Percentiles rank a stretch among this genome's conserved stretches.
phyloP scores from a whole-genome alignment of 2,888 invertebrate species.

The Villa cingulata region DNA sequence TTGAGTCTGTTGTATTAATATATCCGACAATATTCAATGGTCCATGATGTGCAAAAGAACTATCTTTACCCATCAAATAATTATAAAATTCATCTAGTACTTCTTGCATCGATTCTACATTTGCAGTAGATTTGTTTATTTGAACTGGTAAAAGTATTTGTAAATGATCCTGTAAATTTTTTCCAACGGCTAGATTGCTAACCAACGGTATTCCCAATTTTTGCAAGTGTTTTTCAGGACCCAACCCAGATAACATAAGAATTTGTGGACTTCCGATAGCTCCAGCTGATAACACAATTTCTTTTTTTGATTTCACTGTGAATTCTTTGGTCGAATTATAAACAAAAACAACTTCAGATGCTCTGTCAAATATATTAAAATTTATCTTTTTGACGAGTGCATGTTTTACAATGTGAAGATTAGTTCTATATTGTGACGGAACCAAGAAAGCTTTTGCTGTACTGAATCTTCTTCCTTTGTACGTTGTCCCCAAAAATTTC shows the following conservation, averaged over 20 bases:
- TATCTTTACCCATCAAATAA: constrained; percentile 28
- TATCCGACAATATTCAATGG: constrained; percentile 35
- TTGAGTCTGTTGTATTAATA: constrained; percentile 30
- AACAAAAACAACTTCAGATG: constrained; percentile 39
- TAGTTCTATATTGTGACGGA: constrained; percentile 9
- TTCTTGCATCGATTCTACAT: too few species aligned
- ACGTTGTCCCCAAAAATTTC: constrained; percentile 54
- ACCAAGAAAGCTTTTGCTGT: constrained; percentile 62
- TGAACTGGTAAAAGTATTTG: too few species aligned
- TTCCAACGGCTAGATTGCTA: constrained; percentile 39
- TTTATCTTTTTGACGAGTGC: constrained; percentile 10
- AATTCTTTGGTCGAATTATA: not conserved
- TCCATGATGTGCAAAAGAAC: constrained; percentile 25
- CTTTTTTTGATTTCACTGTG: constrained; percentile 4
- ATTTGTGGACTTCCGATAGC: constrained; percentile 12
- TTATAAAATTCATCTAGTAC: constrained; percentile 12
- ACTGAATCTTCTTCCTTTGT: constrained; percentile 60
- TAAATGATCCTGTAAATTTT: too few species aligned
- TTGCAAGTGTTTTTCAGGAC: constrained; percentile 9
- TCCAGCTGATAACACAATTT: constrained; percentile 14
- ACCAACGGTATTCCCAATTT: constrained; percentile 5
- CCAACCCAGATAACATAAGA: constrained; percentile 14
- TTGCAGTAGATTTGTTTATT: too few species aligned
- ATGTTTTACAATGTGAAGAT: constrained; percentile 14
- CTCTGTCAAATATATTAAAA: constrained; percentile 25